Base-by-base conservation (phyloP, 2,113 vertebrate genomes). In the Sylvietta virens region DNA sequence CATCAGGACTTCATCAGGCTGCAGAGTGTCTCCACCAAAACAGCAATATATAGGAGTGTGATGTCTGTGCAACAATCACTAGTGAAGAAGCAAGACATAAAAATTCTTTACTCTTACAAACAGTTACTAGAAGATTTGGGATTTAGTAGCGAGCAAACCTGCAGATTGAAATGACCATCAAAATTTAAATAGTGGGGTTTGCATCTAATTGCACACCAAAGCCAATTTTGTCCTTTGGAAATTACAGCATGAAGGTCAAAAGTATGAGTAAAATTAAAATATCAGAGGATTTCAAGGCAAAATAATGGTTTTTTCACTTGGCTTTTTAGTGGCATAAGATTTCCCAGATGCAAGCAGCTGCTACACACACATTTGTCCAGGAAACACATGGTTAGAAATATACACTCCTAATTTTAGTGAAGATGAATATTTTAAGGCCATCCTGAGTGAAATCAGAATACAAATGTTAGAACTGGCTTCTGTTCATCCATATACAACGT, bases 351-450 rank as follows among this genome's bases (percentile, higher is more conserved):
- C 71, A 77, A 69, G 84, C 91, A 92, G 74, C 81, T 97, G 93
- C 87, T 85, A 82, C 54, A 57, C 35, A 48, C 1, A 3, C 70
- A 88, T 81, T 89, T 77, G 26, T 80, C 74, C 87, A 97, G 81
- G 74, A 95, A 92, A 95, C 66, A 85, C 54, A 56, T 70, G 71
- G 54, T 77, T 93, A 91, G 94, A 95, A 94, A 95, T 79, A 81
- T 13, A 94, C 71, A 81, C 71, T 90, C 50, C 87, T 95, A 90
- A 95, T 94, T 95, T 95, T 94, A 93, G 92, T 31, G 22, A 88
- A 82, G 70, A 95, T 82, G 19, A 95, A 37, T 96, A 95, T 92
- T 94, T 96, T 96, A 94, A 95, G 83, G 72, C 35, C 65, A 89
- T 84, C 77, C 70, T 90, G 74, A 82, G 62, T 60, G 78, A 95